A percentile compares a stretch with the other conserved stretches of the same genome.
These are phyloP conservation scores for Lutra lutra DNA, from an alignment of 2,797 vertebrate genomes.

Conservation along the genomic window DNA sequence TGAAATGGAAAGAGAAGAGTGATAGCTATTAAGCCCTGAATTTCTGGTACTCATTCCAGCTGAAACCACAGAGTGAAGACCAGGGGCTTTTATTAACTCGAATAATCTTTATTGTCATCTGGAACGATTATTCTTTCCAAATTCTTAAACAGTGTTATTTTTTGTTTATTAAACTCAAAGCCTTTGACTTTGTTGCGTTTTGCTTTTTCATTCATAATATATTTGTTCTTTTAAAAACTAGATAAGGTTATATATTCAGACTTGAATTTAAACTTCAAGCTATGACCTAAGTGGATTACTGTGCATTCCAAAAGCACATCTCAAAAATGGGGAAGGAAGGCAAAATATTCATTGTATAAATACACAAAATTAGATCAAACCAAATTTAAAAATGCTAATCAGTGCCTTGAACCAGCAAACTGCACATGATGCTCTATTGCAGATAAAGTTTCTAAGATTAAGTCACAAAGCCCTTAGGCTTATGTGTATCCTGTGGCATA, in stretches of 20 bases:
- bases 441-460: conserved; percentile 40
- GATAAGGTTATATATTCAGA: conserved; percentile 17
- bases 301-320: conserved; percentile 34
- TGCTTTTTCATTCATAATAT: conserved; percentile 41
- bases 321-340: conserved; percentile 34
- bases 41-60: not conserved
- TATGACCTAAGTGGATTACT: conserved; percentile 41
- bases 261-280: conserved; percentile 44
- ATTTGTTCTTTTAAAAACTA: conserved; percentile 41
- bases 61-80: not conserved
- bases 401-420: conserved; percentile 43
- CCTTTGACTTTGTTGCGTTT: conserved; percentile 2
- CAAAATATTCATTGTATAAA: conserved; percentile 9
- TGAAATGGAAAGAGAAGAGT: not conserved
- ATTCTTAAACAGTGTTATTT: conserved; percentile 23
- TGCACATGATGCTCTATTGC: not conserved
- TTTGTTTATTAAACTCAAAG: conserved; percentile 34
- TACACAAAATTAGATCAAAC: conserved; percentile 47
- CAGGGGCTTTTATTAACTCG: not conserved
- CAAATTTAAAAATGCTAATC: conserved; percentile 40
- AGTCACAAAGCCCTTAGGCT: conserved; percentile 18
- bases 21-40: not conserved
- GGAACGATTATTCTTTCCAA: not conserved
- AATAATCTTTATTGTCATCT: not conserved
- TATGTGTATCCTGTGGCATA: not conserved